A percentile compares a stretch with the other conserved stretches of the same genome.
These are phyloP conservation scores for Drosophila bunnanda DNA, from an alignment of 2,888 invertebrate species.

Conservation along the genomic window DNA sequence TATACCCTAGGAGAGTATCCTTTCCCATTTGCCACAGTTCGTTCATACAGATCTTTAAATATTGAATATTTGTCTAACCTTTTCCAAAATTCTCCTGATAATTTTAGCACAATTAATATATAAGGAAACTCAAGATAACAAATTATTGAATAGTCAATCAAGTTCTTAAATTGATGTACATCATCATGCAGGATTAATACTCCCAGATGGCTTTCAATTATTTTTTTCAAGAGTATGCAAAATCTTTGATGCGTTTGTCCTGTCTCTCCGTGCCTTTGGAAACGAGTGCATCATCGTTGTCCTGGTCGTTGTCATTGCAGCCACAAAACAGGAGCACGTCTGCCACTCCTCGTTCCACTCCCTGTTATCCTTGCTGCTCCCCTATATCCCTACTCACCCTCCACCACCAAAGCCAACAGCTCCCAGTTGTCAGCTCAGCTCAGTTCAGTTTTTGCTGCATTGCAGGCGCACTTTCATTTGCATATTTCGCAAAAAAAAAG, in stretches of 20 bases:
- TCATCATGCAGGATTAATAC: neutral
- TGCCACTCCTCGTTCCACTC: slow-evolving; percentile 18
- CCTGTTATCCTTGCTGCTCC: neutral
- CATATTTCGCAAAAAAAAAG: slow-evolving; percentile 56
- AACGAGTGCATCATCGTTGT: slow-evolving; percentile 57
- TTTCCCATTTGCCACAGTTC: rapidly evolving
- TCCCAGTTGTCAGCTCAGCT: slow-evolving; percentile 46
- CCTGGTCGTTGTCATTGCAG: slow-evolving; percentile 44
- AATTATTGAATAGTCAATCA: too few relatives aligned
- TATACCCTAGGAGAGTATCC: slow-evolving; percentile 5
- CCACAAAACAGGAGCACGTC: slow-evolving; percentile 45
- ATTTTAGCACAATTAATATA: neutral
- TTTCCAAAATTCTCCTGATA: neutral
- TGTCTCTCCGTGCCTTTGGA: slow-evolving; percentile 46
- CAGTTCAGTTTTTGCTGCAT: slow-evolving; percentile 64
- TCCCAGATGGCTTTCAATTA: neutral
- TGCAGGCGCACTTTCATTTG: slow-evolving; percentile 79
- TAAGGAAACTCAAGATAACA: neutral
- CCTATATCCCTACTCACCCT: slow-evolving; percentile 1
- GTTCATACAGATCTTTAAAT: neutral
- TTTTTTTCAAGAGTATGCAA: slow-evolving; percentile 4
- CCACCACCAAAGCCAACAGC: slow-evolving; percentile 44
- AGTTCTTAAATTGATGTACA: neutral
- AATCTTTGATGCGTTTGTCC: slow-evolving; percentile 4
- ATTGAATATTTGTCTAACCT: neutral